Evolutionary conservation across 2,113 vertebrate species (phyloP).

Genomic region (Campylorhamphus procurvoides): DNA sequence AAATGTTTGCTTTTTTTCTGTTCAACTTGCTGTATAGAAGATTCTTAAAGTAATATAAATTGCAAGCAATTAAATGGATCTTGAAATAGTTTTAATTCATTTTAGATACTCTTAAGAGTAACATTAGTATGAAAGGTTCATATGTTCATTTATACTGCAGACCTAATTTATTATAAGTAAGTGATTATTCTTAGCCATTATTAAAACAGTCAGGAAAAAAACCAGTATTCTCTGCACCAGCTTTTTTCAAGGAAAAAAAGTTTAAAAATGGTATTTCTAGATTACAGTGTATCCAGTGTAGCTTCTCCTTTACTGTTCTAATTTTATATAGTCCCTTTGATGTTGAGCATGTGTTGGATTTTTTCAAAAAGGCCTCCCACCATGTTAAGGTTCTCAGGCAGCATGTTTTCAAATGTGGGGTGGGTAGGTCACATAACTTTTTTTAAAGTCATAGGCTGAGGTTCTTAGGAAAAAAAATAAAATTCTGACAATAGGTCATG

Average conservation of each 20-base stretch:
- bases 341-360: not conserved
- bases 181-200: slow-evolving; percentile 55
- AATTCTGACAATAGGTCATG: not conserved
- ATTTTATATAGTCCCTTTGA: not conserved
- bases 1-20: slow-evolving; percentile 42
- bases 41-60: slow-evolving; percentile 66
- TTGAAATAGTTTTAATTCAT: slow-evolving; percentile 40
- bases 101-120: slow-evolving; percentile 44
- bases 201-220: slow-evolving; percentile 15
- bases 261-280: not conserved
- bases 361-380: not conserved
- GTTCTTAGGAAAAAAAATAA: not conserved
- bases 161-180: slow-evolving; percentile 62
- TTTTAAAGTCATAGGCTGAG: not conserved
- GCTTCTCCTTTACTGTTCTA: slow-evolving; percentile 10
- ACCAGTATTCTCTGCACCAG: slow-evolving; percentile 27
- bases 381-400: not conserved
- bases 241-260: not conserved
- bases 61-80: slow-evolving; percentile 21
- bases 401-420: not conserved
- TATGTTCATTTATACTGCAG: slow-evolving; percentile 50
- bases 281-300: not conserved
- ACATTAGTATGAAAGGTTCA: slow-evolving; percentile 24
- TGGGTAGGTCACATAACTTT: not conserved
- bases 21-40: slow-evolving; percentile 51